These are phyloP conservation scores for Drosophila pseudoobscura DNA, from an alignment of 1,140 invertebrate genomes.

Conservation along the genomic window DNA sequence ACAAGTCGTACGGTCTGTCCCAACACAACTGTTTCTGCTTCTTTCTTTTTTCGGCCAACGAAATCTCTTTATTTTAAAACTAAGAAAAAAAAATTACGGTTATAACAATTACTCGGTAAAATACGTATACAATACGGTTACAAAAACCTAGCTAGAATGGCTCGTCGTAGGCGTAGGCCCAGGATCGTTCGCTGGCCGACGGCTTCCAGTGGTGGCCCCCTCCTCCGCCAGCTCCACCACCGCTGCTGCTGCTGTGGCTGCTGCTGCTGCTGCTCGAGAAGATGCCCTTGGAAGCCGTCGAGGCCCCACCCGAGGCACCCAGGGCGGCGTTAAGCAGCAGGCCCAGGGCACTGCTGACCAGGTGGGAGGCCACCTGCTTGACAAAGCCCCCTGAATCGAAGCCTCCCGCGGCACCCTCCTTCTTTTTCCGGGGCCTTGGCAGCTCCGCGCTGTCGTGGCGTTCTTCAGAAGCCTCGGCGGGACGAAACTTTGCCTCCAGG, in stretches of 20 bases:
- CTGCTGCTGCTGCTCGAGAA: conserved; percentile 76
- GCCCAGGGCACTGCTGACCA: conserved; percentile 71
- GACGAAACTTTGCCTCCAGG: conserved; percentile 68
- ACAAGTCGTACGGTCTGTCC: conserved; percentile 9
- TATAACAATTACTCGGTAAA: conserved; percentile 15
- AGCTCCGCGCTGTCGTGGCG: conserved; percentile 53
- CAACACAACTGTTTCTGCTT: neutral
- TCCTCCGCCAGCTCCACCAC: neutral
- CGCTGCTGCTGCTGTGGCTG: conserved; percentile 9
- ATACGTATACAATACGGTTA: neutral
- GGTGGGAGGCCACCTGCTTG: conserved; percentile 71
- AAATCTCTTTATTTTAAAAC: conserved; percentile 25
- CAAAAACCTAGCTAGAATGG: conserved; percentile 19
- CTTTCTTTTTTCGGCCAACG: conserved; percentile 14
- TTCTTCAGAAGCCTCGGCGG: conserved; percentile 51
- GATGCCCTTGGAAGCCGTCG: conserved; percentile 61
- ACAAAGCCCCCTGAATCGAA: conserved; percentile 77
- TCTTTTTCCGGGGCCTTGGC: conserved; percentile 36
- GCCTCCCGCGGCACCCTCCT: conserved; percentile 34
- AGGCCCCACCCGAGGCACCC: conserved; percentile 74
- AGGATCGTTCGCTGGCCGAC: conserved; percentile 30
- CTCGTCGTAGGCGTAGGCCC: conserved; percentile 33
- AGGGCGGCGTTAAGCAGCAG: conserved; percentile 75
- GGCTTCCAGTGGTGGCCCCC: conserved; percentile 33
- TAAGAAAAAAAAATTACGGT: conserved; percentile 33